These are phyloP conservation scores for Quadroppia sp. DNA, from an alignment of 2,888 invertebrate species.

Conservation along the genomic window DNA sequence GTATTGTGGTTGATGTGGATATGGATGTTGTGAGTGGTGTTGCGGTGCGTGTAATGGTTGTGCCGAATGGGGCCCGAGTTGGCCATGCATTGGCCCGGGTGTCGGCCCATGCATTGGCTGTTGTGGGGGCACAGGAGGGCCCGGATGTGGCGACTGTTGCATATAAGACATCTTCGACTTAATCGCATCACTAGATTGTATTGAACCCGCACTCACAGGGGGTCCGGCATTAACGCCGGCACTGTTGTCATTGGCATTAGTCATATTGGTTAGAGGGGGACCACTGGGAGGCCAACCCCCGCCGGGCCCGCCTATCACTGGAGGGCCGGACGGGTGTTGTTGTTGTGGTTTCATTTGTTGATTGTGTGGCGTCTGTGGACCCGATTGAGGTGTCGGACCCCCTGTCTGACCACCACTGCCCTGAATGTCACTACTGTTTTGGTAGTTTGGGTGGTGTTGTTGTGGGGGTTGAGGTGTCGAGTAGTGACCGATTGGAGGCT, in stretches of 20 bases:
- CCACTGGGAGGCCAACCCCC: background rate
- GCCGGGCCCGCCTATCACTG: background rate
- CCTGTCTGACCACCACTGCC: background rate
- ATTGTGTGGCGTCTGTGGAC: background rate
- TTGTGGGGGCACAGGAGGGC: background rate
- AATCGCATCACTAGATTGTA: background rate
- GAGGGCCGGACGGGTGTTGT: background rate
- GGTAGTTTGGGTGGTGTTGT: background rate
- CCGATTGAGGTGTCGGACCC: background rate
- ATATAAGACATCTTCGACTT: slow-evolving; percentile 18
- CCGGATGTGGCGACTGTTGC: background rate
- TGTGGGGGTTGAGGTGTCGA: background rate
- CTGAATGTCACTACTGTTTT: slow-evolving; percentile 21
- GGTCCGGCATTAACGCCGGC: background rate
- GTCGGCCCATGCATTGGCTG: background rate
- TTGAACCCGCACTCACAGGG: background rate
- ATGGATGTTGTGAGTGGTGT: background rate
- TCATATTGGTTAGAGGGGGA: slow-evolving; percentile 1
- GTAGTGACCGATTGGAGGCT: background rate
- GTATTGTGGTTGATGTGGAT: background rate
- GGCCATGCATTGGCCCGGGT: background rate
- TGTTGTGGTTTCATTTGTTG: background rate
- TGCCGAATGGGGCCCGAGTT: background rate
- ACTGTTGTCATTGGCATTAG: background rate
- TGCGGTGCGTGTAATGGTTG: background rate